Evolutionary conservation across 2,888 invertebrate species (phyloP).

Genomic region (Gasteruption jaculator): DNA sequence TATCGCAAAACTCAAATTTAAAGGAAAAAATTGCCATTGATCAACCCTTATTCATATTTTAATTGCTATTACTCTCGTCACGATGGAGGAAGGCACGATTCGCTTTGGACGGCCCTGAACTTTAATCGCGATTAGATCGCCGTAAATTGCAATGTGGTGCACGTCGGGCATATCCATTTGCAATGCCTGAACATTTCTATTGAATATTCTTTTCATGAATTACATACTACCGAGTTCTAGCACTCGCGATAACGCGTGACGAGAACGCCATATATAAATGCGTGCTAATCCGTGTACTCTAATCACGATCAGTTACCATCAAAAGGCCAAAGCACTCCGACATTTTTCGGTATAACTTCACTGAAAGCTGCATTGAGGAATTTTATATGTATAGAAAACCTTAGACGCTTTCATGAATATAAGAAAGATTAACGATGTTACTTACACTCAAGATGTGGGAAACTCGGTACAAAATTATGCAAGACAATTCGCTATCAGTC

Average conservation of each 20-base stretch:
- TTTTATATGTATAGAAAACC: too few relatives aligned
- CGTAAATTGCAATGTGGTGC: slow-evolving; percentile 43
- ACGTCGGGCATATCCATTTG: slow-evolving; percentile 39
- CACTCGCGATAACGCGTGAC: slow-evolving; percentile 32
- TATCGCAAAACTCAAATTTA: too few relatives aligned
- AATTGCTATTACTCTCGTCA: too few relatives aligned
- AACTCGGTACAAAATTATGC: too few relatives aligned
- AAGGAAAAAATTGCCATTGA: too few relatives aligned
- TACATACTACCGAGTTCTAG: slow-evolving; percentile 36
- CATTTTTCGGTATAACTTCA: not conserved
- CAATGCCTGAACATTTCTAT: slow-evolving; percentile 35
- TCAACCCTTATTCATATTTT: too few relatives aligned
- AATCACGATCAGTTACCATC: slow-evolving; percentile 30
- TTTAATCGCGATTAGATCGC: slow-evolving; percentile 38
- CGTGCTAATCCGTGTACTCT: slow-evolving; percentile 26
- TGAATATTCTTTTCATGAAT: slow-evolving; percentile 45
- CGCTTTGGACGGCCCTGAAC: slow-evolving; percentile 29
- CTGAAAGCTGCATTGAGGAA: too few relatives aligned
- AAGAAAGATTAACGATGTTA: too few relatives aligned
- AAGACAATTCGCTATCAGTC: too few relatives aligned
- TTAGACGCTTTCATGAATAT: too few relatives aligned
- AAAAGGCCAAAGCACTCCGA: slow-evolving; percentile 17
- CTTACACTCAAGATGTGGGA: too few relatives aligned
- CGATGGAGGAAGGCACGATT: not conserved
- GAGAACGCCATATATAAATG: slow-evolving; percentile 28